Evolutionary conservation across 30 jellyfish, hydroid and myxozoan species (phyloP).

Genomic region (Chironex yamaguchii): DNA sequence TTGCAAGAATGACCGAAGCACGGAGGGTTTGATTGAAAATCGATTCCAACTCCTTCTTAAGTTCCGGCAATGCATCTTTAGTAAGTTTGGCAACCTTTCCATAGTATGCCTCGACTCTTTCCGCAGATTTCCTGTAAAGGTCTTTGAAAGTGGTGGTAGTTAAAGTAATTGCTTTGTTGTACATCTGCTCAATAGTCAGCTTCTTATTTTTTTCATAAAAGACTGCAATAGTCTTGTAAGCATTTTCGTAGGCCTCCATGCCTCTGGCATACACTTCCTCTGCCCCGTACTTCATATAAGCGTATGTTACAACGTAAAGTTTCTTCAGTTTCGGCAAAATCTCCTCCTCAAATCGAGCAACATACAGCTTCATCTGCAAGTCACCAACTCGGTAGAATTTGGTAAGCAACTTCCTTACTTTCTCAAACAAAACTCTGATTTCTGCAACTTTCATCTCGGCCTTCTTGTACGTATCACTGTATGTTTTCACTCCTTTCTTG

Average conservation of each 20-base stretch:
- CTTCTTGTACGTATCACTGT: conserved; percentile 42
- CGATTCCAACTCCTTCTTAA: conserved; percentile 82
- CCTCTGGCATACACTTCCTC: conserved; percentile 11
- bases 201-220: conserved; percentile 81
- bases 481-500: conserved; percentile 36
- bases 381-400: conserved; percentile 4
- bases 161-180: conserved; percentile 57
- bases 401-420: conserved; percentile 67
- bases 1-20: conserved; percentile 82
- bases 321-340: conserved; percentile 23
- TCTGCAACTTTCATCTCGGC: conserved; percentile 18
- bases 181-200: conserved; percentile 77
- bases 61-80: conserved; percentile 79
- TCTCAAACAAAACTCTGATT: conserved; percentile 51
- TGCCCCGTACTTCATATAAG: not conserved
- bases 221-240: conserved; percentile 13
- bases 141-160: conserved; percentile 15
- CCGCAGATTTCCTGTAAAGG: conserved; percentile 10
- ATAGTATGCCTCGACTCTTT: conserved; percentile 42
- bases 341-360: too few relatives aligned
- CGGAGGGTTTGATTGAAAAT: conserved; percentile 94
- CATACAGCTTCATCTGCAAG: not conserved
- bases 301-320: conserved; percentile 17
- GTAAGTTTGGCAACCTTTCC: conserved; percentile 55
- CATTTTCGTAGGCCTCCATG: conserved; percentile 40